A percentile compares a stretch with the other conserved stretches of the same genome.
phyloP scores from a whole-genome alignment of 2,888 invertebrate genomes.

The Melieria omissa region DNA sequence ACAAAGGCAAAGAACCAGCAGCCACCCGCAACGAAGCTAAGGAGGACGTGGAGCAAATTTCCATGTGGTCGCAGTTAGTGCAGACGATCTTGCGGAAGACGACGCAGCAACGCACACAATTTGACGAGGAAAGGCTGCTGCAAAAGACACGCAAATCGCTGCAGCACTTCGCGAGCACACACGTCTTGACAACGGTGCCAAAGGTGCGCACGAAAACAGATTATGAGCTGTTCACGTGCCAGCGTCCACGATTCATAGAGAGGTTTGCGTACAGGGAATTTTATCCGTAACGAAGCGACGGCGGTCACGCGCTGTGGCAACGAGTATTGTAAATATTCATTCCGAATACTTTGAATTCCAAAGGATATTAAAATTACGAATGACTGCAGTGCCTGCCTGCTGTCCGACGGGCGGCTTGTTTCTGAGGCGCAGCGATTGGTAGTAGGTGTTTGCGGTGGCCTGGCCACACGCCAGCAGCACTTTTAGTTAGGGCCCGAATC shows the following conservation, averaged over 20 bases:
- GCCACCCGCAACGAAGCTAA: slow-evolving; percentile 13
- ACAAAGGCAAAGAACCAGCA: not conserved
- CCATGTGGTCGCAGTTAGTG: slow-evolving; percentile 70
- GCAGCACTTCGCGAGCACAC: slow-evolving; percentile 70
- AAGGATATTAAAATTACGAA: not conserved
- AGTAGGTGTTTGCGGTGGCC: no score
- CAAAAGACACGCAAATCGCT: slow-evolving; percentile 74
- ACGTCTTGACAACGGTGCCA: not conserved
- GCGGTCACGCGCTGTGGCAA: not conserved
- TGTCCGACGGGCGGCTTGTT: no score
- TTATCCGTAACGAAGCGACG: slow-evolving; percentile 49
- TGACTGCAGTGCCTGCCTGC: no score
- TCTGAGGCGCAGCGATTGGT: no score
- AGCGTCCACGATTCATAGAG: slow-evolving; percentile 72
- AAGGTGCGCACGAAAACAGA: slow-evolving; percentile 59
- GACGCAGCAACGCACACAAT: slow-evolving; percentile 69
- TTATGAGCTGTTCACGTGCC: slow-evolving; percentile 80
- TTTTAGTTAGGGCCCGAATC: no score
- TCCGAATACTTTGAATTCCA: slow-evolving; percentile 16
- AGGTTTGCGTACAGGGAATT: slow-evolving; percentile 60
- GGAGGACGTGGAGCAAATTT: slow-evolving; percentile 39
- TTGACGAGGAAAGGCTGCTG: slow-evolving; percentile 78
- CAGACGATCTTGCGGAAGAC: slow-evolving; percentile 70
- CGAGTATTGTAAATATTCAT: slow-evolving; percentile 13
- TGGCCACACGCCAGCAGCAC: no score